These are phyloP conservation scores for Aurelia aurita complex sp. Pacific DNA, from an alignment of 30 jellyfish, hydroid and myxozoan genomes.

Conservation along the genomic window DNA sequence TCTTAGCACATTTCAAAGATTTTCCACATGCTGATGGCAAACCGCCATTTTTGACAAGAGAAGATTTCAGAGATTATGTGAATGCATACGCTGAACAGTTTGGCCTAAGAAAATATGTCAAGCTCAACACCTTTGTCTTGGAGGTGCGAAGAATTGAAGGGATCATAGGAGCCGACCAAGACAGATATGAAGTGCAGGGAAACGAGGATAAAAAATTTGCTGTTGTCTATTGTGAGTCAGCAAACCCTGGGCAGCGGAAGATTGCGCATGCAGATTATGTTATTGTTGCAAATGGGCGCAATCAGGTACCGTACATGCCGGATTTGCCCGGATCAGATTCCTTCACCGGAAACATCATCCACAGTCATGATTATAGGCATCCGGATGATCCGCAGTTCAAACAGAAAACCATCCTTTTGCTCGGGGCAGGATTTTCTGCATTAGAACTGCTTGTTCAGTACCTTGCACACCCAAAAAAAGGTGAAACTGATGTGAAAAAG, in stretches of 20 bases:
- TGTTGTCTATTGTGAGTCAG: neutral
- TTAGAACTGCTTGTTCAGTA: slow-evolving; percentile 40
- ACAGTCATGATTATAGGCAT: slow-evolving; percentile 28
- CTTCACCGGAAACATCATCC: slow-evolving; percentile 29
- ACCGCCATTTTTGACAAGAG: slow-evolving; percentile 31
- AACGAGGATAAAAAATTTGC: neutral
- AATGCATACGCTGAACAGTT: slow-evolving; percentile 9
- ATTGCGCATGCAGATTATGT: slow-evolving; percentile 30
- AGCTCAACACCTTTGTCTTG: slow-evolving; percentile 26
- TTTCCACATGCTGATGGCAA: slow-evolving; percentile 18
- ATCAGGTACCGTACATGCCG: slow-evolving; percentile 41
- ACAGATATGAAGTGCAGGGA: too few species aligned
- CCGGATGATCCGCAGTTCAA: slow-evolving; percentile 1
- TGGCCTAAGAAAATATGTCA: slow-evolving; percentile 2
- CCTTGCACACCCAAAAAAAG: slow-evolving; percentile 16
- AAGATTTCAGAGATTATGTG: slow-evolving; percentile 22
- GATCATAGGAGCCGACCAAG: neutral
- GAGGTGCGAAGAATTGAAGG: slow-evolving; percentile 16
- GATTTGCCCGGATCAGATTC: slow-evolving; percentile 9
- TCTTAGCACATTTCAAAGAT: slow-evolving; percentile 36
- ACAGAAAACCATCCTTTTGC: slow-evolving; percentile 20
- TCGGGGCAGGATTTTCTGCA: slow-evolving; percentile 38
- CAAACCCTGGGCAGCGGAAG: neutral
- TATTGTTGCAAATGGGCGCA: slow-evolving; percentile 45
- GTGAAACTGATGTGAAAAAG: slow-evolving; percentile 28